Evolutionary conservation across 2,797 vertebrate species (phyloP).

Genomic region (Serranus cabrilla): DNA sequence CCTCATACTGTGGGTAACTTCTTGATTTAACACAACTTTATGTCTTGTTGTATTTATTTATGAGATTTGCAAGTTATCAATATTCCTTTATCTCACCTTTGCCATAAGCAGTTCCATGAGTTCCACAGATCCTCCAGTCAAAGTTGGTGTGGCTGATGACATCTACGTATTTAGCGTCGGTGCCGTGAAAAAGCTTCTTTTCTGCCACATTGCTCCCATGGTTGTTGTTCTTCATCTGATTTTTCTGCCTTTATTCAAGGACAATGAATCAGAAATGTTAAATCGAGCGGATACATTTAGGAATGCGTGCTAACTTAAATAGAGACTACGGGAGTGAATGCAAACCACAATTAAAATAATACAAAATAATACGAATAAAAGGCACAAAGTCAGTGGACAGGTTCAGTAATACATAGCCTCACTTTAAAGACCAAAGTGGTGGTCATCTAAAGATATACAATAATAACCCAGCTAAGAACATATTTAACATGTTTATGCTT

Average conservation of each 20-base stretch:
- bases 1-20: too few species aligned
- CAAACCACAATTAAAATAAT: too few species aligned
- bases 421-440: neutral
- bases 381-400: neutral
- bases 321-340: neutral
- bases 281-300: neutral
- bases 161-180: slow-evolving; percentile 77
- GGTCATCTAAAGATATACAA: neutral
- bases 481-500: neutral
- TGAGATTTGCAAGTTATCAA: too few species aligned
- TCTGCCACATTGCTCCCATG: slow-evolving; percentile 79
- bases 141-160: slow-evolving; percentile 93
- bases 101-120: slow-evolving; percentile 90
- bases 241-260: slow-evolving; percentile 87
- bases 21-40: too few species aligned
- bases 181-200: slow-evolving; percentile 92
- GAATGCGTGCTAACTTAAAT: accelerated
- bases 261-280: neutral
- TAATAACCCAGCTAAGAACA: neutral
- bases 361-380: neutral
- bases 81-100: slow-evolving; percentile 84
- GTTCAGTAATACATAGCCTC: neutral
- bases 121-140: slow-evolving; percentile 94
- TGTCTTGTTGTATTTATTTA: too few species aligned
- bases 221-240: slow-evolving; percentile 89